Evolutionary conservation across 2,888 invertebrate genomes (phyloP).

Genomic region (Melangyna quadrimaculata): DNA sequence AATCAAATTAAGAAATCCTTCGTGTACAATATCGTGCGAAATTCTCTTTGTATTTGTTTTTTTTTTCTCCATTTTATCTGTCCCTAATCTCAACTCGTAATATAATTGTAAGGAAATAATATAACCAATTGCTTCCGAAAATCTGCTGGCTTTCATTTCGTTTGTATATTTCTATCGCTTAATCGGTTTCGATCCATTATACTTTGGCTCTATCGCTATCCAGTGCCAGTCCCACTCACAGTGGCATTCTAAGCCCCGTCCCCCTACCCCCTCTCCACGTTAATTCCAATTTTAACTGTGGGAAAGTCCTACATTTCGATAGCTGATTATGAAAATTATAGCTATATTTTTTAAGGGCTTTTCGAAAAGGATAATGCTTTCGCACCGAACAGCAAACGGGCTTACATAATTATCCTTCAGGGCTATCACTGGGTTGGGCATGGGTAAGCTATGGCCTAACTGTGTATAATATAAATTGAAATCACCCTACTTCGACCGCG

Average conservation of each 20-base stretch:
- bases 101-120: slow-evolving; percentile 62
- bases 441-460: neutral
- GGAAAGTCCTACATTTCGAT: slow-evolving; percentile 37
- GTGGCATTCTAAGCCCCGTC: neutral
- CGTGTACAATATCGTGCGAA: slow-evolving; percentile 59
- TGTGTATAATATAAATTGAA: neutral
- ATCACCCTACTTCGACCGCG: neutral
- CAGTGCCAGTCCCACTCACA: neutral
- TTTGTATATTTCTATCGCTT: slow-evolving; percentile 32
- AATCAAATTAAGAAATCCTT: slow-evolving; percentile 69
- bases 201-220: neutral
- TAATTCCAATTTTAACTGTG: neutral
- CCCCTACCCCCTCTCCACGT: too few species aligned
- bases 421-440: neutral
- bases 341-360: slow-evolving; percentile 37
- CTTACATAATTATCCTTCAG: slow-evolving; percentile 49
- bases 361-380: slow-evolving; percentile 38
- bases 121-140: slow-evolving; percentile 68
- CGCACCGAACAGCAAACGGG: neutral
- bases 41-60: slow-evolving; percentile 38
- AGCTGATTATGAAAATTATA: slow-evolving; percentile 69
- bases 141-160: slow-evolving; percentile 42
- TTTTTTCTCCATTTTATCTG: neutral
- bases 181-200: slow-evolving; percentile 10
- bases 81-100: slow-evolving; percentile 58